Evolutionary conservation across 2,113 vertebrate species (phyloP).

Genomic region (Bucco capensis): DNA sequence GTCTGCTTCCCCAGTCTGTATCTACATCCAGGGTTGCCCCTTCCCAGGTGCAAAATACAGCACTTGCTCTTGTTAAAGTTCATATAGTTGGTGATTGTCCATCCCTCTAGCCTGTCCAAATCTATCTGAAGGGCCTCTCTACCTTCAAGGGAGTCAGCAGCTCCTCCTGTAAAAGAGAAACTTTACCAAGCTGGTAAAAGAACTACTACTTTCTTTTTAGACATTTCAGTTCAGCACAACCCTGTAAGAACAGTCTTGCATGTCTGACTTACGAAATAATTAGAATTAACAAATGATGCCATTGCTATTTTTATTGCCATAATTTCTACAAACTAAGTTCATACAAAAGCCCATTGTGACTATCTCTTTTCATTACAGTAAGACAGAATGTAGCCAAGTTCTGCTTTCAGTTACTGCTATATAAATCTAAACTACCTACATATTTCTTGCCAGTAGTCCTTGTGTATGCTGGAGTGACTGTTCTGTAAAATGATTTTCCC

Average conservation of each 20-base stretch:
- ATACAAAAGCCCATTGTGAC: slow-evolving; percentile 40
- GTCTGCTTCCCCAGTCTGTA: too few relatives aligned
- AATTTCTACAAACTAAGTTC: slow-evolving; percentile 39
- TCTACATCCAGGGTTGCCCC: too few relatives aligned
- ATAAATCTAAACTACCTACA: slow-evolving; percentile 54
- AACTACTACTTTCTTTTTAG: not conserved
- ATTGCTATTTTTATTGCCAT: slow-evolving; percentile 34
- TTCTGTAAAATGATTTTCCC: slow-evolving; percentile 14
- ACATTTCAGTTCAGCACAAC: not conserved
- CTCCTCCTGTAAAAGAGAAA: too few relatives aligned
- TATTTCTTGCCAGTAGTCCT: slow-evolving; percentile 35
- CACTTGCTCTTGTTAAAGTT: too few relatives aligned
- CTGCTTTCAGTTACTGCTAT: slow-evolving; percentile 49
- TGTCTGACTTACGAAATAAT: not conserved
- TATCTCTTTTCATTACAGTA: slow-evolving; percentile 57
- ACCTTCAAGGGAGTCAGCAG: too few relatives aligned
- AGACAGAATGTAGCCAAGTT: slow-evolving; percentile 30
- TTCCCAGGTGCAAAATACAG: too few relatives aligned
- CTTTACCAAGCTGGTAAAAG: not conserved
- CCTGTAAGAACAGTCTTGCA: not conserved
- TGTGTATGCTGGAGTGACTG: not conserved
- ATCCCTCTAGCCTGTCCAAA: too few relatives aligned
- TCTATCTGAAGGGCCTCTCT: too few relatives aligned
- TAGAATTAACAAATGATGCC: slow-evolving; percentile 37
- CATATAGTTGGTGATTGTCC: too few relatives aligned